Conservation (phyloP, 2,113 vertebrate genomes). For the Neolamprologus hecqui region DNA sequence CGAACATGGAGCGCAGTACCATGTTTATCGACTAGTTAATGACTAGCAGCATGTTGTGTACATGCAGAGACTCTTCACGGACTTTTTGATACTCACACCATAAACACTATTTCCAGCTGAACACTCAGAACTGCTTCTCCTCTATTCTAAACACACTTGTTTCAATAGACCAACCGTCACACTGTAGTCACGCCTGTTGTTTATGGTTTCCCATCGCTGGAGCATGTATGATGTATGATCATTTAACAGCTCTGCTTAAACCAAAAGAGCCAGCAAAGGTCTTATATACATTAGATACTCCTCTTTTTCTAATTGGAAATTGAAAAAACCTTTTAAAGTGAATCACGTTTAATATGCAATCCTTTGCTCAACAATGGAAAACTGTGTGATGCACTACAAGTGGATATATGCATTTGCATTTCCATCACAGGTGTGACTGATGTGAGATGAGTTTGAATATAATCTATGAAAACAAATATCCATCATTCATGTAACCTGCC, state of each 20-base stretch:
- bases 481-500: constrained; percentile 39
- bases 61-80: constrained; percentile 41
- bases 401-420: background rate
- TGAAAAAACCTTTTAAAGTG: background rate
- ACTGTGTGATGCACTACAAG: background rate
- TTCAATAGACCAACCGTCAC: constrained; percentile 52
- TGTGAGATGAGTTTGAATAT: constrained; percentile 52
- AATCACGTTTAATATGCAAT: background rate
- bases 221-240: background rate
- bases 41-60: constrained; percentile 75
- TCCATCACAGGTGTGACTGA: constrained; percentile 20
- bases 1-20: constrained; percentile 91
- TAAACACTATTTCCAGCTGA: constrained; percentile 48
- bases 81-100: constrained; percentile 6
- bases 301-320: background rate
- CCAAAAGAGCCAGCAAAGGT: background rate
- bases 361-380: background rate
- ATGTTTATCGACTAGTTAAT: constrained; percentile 90
- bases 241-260: background rate
- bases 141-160: background rate
- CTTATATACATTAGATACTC: background rate
- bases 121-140: constrained; percentile 3
- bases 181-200: constrained; percentile 36
- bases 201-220: background rate
- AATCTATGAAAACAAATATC: constrained; percentile 3